Base-by-base conservation (phyloP, 1,140 invertebrate species). In the Dryas iulia region DNA sequence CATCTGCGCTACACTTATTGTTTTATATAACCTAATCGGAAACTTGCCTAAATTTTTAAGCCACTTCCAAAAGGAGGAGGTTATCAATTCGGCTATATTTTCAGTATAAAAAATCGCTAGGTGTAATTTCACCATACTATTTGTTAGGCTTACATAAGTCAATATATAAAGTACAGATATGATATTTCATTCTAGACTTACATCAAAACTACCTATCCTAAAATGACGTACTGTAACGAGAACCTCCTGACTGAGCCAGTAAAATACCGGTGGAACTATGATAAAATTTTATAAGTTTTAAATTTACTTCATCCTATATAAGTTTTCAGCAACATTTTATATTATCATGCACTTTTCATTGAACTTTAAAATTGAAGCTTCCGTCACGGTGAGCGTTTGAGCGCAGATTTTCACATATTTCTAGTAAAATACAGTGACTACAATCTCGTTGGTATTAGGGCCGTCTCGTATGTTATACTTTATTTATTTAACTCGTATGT, bases 281-380 rank as follows among this genome's bases (percentile, higher is more conserved):
- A 47, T 47, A 47, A 47, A 47, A 47, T 21, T 47, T 47, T 47
- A 47, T 47, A 47, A 47, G 7, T 47, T 47, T 47, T 47, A 47
- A 47, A 47, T 47, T 47, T 47, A 18, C 39, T 47, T 47, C 39
- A 21, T 47, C 39, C 39, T 47, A 47, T 47, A 47, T 47, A 47
- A 47, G 1, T 47, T 47, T 47, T 47, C 39, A 47, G 39, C 39
- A 47, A 47, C 39, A 47, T 47, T 47, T 47, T 47, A 47, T 47
- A 47, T 21, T 47, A 61, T 68, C 66, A 68, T 68, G 10, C 66
- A 56, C 30, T 52, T 60, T 69, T 58, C 66, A 69, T 69, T 69
- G 60, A 69, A 69, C 33, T 69, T 69, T 56, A 67, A 67, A 67
- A 67, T 67, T 67, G 39, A 67, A 67, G 65, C 58, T 59, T 59